Base-by-base conservation (phyloP, 2,797 vertebrate genomes). In the Rallus crepitans region DNA sequence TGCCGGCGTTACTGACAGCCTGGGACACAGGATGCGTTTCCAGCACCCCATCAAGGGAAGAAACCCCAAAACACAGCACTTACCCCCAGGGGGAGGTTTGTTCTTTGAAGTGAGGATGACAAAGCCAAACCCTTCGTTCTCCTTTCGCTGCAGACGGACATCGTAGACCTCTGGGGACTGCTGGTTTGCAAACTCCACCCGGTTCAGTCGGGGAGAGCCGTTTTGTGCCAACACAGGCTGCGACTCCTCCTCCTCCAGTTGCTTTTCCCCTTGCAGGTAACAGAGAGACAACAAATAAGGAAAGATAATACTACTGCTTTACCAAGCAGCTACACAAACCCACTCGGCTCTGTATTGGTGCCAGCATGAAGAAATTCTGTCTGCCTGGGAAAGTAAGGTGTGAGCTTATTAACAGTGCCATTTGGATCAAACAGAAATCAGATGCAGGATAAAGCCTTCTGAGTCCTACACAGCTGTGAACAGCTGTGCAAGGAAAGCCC, bases 71-170 rank as follows among this genome's bases (percentile, higher is more conserved):
- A 23, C 35, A 35, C 0, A 0, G 48, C 42, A 63, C 98, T 98
- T 86, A 99, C 99, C 99, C 97, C 99, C 99, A 12, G 99, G 99
- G 14, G 99, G 99, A 55, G 99, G 99, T 95, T 99, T 99, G 98
- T 97, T 99, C 98, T 99, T 99, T 7, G 99, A 99, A 19, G 99
- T 99, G 92, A 99, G 99, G 96, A 99, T 99, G 93, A 99, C 99
- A 2, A 99, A 99, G 57, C 99, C 99, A 52, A 99, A 99, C 23
- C 99, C 99, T 95, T 99, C 99, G 2, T 98, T 99, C 96, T 99
- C 99, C 93, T 98, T 99, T 71, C 99, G 98, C 81, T 99, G 99
- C 93, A 99, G 97, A 35, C 98, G 97, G 63, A 99, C 97, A 7
- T 99, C 99, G 0, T 99, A 99, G 80, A 98, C 97, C 89, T 99